Percentiles rank a stretch among this genome's conserved stretches.
These are phyloP conservation scores for Labeo calbasu DNA, from an alignment of 2,797 vertebrate species.

Conservation along the genomic window DNA sequence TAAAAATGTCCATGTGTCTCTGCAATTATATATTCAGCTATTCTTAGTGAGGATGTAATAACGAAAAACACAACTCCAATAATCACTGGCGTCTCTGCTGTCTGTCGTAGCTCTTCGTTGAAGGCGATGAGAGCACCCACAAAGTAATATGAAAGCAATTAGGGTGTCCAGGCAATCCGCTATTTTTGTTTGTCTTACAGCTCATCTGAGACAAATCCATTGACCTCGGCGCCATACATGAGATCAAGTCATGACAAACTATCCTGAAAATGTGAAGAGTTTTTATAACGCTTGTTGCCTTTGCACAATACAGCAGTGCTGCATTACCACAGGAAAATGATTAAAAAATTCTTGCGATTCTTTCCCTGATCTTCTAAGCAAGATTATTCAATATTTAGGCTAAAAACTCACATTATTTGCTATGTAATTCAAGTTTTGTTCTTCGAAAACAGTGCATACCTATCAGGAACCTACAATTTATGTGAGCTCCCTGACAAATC, in stretches of 20 bases:
- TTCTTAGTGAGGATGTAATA: conserved; percentile 26
- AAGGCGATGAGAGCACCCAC: conserved; percentile 58
- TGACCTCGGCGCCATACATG: conserved; percentile 41
- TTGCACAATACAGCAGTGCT: conserved; percentile 44
- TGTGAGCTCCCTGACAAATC: not conserved
- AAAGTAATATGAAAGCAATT: conserved; percentile 71
- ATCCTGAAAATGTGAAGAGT: conserved; percentile 48
- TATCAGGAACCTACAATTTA: not conserved
- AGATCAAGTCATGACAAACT: conserved; percentile 57
- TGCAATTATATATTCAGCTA: not conserved
- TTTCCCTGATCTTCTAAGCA: conserved; percentile 36
- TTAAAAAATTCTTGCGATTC: conserved; percentile 37
- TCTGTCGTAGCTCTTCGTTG: conserved; percentile 42
- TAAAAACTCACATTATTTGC: conserved; percentile 49
- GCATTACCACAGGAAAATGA: conserved; percentile 42
- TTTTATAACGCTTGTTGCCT: conserved; percentile 38
- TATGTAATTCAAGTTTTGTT: conserved; percentile 1
- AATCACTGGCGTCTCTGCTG: conserved; percentile 37
- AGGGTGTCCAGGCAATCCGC: conserved; percentile 58
- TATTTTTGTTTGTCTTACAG: conserved; percentile 69
- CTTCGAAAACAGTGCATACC: conserved; percentile 25
- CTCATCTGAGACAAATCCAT: conserved; percentile 61
- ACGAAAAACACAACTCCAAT: conserved; percentile 28
- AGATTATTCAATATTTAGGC: conserved; percentile 53
- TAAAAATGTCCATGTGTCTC: not conserved